Evolutionary conservation across 53 echinoderm and acorn worm genomes (phyloP), one percentile per base, ranked within the genome.

Genomic region (Henricia sp.): DNA sequence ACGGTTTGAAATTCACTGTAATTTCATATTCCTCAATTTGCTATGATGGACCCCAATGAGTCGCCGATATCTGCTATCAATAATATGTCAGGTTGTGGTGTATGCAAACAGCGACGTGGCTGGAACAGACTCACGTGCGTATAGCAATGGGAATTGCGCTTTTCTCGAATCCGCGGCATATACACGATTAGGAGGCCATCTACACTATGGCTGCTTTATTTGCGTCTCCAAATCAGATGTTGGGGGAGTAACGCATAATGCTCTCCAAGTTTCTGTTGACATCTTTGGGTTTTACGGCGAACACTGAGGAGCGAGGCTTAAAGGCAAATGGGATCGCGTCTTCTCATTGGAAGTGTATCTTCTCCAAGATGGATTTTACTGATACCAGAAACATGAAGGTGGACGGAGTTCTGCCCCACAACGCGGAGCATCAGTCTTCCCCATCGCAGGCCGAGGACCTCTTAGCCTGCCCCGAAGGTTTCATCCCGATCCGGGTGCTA

Each of bases 401-500:
- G 27, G 43, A 42, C 3, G 44, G 46, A 12, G 16, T 19, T 28
- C 27, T 3, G 4, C 17, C 44, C 1, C 43, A 17, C 25, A 13
- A 1, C 11, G 50, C 63, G 21, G 48, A 35, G 51, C 34, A 17
- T 19, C 1, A 30, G 9, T 26, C 35, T 8, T 33, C 63, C 28
- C 14, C 80, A 28, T 40, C 63, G 25, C 52, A 42, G 32, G 42
- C 13, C 17, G 71, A 84, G 30, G 70, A 71, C 24, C 4, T 59
- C 46, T 23, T 70, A 33, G n/a, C 64, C 64, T 80, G 80, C 25
- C 80, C 80, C 27, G 84, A 66, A 6, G 67, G 70, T 27, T 85
- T 84, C 59, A 88, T 84, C 56, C 60, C 71, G 2, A 88, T 91
- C 27, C 84, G 88, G 25, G 54, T 67, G 24, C 73, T 93, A 42